A percentile compares a stretch with the other conserved stretches of the same genome.
These are phyloP conservation scores for Chouioia cunea DNA, from an alignment of 2,888 invertebrate genomes.

Conservation along the genomic window DNA sequence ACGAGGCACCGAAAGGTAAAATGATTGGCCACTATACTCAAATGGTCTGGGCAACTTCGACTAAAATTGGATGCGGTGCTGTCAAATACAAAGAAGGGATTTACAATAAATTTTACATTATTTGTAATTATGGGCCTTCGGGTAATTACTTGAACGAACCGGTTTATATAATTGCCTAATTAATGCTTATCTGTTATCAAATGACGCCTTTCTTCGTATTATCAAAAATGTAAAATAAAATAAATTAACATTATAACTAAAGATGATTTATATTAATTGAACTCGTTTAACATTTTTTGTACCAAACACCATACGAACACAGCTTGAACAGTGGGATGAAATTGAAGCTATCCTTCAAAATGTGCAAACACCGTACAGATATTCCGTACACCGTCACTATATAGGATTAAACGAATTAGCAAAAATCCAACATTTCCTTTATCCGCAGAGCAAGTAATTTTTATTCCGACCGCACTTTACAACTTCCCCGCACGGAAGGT, in stretches of 20 bases:
- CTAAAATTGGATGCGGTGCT: slow-evolving; percentile 69
- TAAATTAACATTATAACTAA: not conserved
- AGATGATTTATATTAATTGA: too few relatives aligned
- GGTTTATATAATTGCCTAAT: slow-evolving; percentile 53
- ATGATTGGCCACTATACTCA: slow-evolving; percentile 67
- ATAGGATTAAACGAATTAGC: too few relatives aligned
- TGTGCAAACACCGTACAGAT: too few relatives aligned
- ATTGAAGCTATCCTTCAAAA: too few relatives aligned
- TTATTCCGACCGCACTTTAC: slow-evolving; percentile 1
- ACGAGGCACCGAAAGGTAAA: not conserved
- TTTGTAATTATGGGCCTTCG: slow-evolving; percentile 68
- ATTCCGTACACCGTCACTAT: too few relatives aligned
- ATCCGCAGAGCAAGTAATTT: not conserved
- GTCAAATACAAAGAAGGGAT: slow-evolving; percentile 60
- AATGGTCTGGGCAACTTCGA: slow-evolving; percentile 68
- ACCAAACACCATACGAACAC: too few relatives aligned
- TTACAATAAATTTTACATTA: slow-evolving; percentile 57
- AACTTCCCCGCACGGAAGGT: not conserved
- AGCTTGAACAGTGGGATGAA: too few relatives aligned
- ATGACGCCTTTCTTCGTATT: not conserved
- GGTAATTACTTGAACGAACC: slow-evolving; percentile 60
- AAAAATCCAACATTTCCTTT: too few relatives aligned
- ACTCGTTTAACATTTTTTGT: too few relatives aligned
- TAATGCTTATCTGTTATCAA: not conserved
- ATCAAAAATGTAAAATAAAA: not conserved